Evolutionary conservation across 1,140 invertebrate species (phyloP).

Genomic region (Centruroides vittatus): DNA sequence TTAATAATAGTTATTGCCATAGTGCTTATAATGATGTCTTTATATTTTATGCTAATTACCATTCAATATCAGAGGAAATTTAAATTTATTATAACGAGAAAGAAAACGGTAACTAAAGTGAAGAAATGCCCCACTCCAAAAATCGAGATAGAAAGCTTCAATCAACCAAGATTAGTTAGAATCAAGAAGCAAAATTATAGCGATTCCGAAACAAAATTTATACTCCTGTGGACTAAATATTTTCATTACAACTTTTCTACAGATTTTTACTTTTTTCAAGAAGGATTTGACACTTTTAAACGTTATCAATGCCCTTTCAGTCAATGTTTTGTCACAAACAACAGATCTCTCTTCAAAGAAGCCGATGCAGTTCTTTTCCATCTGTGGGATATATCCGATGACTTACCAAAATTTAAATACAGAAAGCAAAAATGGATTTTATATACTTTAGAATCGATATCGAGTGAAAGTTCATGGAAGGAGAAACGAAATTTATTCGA

Average conservation of each 20-base stretch:
- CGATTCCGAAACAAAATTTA: neutral
- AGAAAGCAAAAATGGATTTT: constrained; percentile 20
- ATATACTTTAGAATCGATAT: constrained; percentile 21
- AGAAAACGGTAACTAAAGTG: too few relatives aligned
- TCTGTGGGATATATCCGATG: constrained; percentile 3
- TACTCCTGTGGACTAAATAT: constrained; percentile 8
- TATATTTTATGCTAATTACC: too few relatives aligned
- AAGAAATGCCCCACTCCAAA: too few relatives aligned
- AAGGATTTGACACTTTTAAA: constrained; percentile 1
- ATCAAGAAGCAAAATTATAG: too few relatives aligned
- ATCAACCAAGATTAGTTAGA: too few relatives aligned
- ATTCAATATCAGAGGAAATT: too few relatives aligned
- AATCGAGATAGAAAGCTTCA: too few relatives aligned
- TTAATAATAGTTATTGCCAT: too few relatives aligned
- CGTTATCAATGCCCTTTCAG: constrained; percentile 13
- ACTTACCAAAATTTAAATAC: constrained; percentile 8
- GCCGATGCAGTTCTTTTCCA: constrained; percentile 21
- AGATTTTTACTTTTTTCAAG: constrained; percentile 11
- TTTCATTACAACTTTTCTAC: constrained; percentile 1
- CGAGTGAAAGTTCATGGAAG: neutral
- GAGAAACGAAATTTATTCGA: constrained; percentile 25
- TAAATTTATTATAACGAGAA: too few relatives aligned
- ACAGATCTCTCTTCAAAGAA: constrained; percentile 12
- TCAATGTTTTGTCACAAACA: constrained; percentile 18
- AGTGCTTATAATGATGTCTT: too few relatives aligned